Evolutionary conservation across 2,888 invertebrate genomes (phyloP).

Genomic region (Lasioglossum zephyrum): DNA sequence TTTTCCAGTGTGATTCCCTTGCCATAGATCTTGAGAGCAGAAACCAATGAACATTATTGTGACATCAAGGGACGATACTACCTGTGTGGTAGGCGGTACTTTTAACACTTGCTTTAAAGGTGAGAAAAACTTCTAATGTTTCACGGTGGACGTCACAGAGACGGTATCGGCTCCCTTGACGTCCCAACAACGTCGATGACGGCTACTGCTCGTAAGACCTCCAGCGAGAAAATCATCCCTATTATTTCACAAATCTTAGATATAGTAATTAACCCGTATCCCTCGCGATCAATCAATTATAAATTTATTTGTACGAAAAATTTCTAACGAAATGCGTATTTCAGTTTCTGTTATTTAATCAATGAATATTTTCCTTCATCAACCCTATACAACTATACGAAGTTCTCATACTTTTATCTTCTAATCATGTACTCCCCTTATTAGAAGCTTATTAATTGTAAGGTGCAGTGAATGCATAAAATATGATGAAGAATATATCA

Average conservation of each 20-base stretch:
- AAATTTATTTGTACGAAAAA: background rate
- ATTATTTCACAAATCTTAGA: background rate
- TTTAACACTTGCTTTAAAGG: slow-evolving; percentile 16
- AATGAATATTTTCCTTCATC: background rate
- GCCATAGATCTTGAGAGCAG: background rate
- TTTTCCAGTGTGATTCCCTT: background rate
- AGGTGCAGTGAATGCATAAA: background rate
- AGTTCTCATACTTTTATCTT: background rate
- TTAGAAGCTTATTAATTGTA: background rate
- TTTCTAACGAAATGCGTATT: background rate
- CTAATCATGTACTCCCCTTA: background rate
- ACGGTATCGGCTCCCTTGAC: slow-evolving; percentile 5
- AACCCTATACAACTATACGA: background rate
- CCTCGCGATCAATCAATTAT: background rate
- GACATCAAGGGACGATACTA: background rate
- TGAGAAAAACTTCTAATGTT: slow-evolving; percentile 8
- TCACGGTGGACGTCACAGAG: slow-evolving; percentile 2
- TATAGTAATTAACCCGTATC: background rate
- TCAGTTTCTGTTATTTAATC: background rate
- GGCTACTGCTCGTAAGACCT: background rate
- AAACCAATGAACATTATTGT: background rate
- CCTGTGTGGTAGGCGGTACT: slow-evolving; percentile 3
- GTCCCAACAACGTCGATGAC: background rate
- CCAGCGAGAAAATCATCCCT: background rate
- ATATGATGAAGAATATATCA: background rate